A percentile compares a stretch with the other conserved stretches of the same genome.
These are phyloP conservation scores for Apteryx owenii DNA, from an alignment of 2,113 vertebrate genomes.

Conservation along the genomic window DNA sequence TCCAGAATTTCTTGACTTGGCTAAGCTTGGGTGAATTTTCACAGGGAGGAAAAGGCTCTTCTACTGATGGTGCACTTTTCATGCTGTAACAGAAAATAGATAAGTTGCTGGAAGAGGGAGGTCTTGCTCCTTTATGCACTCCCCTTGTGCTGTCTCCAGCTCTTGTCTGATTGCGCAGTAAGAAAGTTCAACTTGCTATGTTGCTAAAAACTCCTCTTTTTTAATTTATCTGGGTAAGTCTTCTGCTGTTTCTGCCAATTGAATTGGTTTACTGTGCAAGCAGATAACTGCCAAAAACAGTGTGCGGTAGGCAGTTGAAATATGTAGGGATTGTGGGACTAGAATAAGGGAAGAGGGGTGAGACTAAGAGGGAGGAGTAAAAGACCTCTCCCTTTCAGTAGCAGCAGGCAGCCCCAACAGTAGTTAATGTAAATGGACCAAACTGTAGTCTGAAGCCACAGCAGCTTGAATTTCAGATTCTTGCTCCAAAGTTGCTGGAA, in stretches of 20 bases:
- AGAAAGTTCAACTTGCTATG: background rate
- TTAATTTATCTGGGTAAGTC: fast-evolving
- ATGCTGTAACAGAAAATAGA: background rate
- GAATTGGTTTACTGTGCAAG: background rate
- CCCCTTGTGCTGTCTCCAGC: background rate
- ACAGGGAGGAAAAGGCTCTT: background rate
- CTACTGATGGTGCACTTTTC: background rate
- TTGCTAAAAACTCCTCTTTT: background rate
- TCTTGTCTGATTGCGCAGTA: background rate
- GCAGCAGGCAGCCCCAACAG: background rate
- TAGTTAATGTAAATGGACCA: background rate
- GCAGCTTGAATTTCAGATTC: background rate
- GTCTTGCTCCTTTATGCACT: background rate
- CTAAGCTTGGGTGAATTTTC: conserved; percentile 8
- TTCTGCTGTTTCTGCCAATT: background rate
- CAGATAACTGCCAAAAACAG: background rate
- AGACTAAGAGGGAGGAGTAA: background rate
- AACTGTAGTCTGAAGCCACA: background rate
- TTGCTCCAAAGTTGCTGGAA: background rate
- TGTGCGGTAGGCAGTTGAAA: background rate
- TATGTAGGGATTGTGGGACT: background rate
- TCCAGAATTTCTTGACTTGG: background rate
- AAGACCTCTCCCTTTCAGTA: background rate
- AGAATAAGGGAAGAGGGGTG: background rate
- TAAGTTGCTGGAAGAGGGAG: background rate